Evolutionary conservation across 2,113 vertebrate genomes (phyloP), one percentile per base, ranked within the genome.

Genomic region (Equus quagga): DNA sequence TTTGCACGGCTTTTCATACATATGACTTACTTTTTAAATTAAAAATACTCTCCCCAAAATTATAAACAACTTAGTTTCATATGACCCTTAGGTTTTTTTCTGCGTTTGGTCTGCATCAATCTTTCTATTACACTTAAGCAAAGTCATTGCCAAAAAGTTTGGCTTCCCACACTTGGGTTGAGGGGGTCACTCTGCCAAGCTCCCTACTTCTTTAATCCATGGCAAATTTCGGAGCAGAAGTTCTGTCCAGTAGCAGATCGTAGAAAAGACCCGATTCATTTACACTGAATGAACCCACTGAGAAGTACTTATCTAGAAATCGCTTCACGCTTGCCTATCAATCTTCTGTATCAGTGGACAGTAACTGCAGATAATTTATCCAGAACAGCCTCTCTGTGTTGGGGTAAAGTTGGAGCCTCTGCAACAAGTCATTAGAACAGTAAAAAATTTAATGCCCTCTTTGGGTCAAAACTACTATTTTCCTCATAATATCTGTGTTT

Each of bases 221-320:
- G 79, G 90, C n/a, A 41, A 92, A 96, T 92, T 93, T 97, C 90
- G 95, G 79, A 84, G 51, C 87, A 69, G 84, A 94, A 89, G 70
- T 67, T 94, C 97, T 94, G 92, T 97, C 92, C 70, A 87, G 41
- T 33, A 80, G 36, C 79, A 83, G 87, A 92, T 89, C 80, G 75
- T 13, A 96, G 96, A 97, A 97, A 96, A 92, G 97, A 94, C 95
- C 93, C 89, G 94, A 96, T 97, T 97, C 98, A 97, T 90, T 56
- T 13, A 56, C 70, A 93, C 89, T 97, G 97, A 97, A 98, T 87
- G 75, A 93, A 83, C 75, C 73, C 94, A 97, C 89, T 96, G 96
- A 98, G 94, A 86, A 72, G 31, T 85, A 72, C 96, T 96, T 95
- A 96, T 84, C 82, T 89, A 80, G n/a, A 91, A 94, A 89, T 92